Evolutionary conservation across 2,797 vertebrate genomes (phyloP), one percentile per base, ranked within the genome.

Genomic region (Triplophysa bombifrons): DNA sequence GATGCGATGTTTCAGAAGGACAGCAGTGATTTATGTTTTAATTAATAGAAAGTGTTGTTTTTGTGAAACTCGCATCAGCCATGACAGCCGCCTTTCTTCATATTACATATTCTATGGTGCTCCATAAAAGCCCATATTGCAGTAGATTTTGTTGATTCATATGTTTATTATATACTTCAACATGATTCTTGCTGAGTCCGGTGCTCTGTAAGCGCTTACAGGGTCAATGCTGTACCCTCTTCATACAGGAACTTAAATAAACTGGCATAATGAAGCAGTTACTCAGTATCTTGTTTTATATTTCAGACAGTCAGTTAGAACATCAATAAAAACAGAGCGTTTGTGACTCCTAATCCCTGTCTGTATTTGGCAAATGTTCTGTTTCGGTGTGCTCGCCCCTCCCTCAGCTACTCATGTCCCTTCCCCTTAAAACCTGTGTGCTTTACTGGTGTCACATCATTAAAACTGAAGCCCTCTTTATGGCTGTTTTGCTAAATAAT

Each of bases 401-500:
- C 12, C 56, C 0, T 12, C 50, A n/a, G 55, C 8, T 60, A 46
- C 38, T 22, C 19, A 61, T 30, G 50, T 44, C 41, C 58, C 51
- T 53, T 70, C 61, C 67, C 30, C 22, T 80, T 76, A 80, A 83
- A 83, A 72, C 76, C 65, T 74, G 58, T 73, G 61, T 82, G 68
- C 64, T 82, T 83, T 78, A 67, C 74, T 74, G 61, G 81, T 84
- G 74, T 82, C 74, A 78, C 68, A 81, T 87, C 85, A 84, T 85
- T 87, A 88, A 74, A 82, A 81, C 64, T 41, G 48, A 22, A 72
- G 72, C 77, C 70, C 67, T 86, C 80, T 85, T 84, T 84, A 86
- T 80, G 74, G 72, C 79, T 87, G 85, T 80, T 86, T 87, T 83
- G 80, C 85, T 87, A 85, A 83, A 87, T 88, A 87, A 86, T 88